Evolutionary conservation across 2,113 vertebrate genomes (phyloP).

Genomic region (Callipepla squamata): DNA sequence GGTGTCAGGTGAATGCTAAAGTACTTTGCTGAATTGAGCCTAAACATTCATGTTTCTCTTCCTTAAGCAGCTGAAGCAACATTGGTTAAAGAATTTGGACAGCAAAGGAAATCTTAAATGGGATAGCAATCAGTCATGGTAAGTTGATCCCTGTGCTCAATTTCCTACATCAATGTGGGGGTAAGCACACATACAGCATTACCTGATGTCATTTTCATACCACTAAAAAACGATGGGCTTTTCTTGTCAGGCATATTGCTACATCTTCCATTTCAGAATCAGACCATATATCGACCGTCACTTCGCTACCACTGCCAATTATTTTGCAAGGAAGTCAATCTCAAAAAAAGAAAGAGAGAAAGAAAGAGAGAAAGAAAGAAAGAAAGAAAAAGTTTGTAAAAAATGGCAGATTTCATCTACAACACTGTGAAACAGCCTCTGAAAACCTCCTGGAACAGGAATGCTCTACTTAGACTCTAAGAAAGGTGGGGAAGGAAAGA

Average conservation of each 20-base stretch:
- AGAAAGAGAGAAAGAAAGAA: background rate
- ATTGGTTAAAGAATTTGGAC: constrained; percentile 6
- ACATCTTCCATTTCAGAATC: background rate
- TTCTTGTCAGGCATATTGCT: background rate
- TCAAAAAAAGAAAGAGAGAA: background rate
- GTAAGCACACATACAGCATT: background rate
- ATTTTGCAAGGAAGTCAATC: background rate
- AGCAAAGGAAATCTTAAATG: constrained; percentile 31
- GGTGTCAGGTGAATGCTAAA: background rate
- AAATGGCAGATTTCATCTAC: background rate
- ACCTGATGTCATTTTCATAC: background rate
- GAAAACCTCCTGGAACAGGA: background rate
- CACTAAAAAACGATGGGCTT: background rate
- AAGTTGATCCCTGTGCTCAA: background rate
- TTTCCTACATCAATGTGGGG: background rate
- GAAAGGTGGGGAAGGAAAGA: background rate
- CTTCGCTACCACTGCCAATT: background rate
- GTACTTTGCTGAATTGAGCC: background rate
- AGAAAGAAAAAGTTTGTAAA: background rate
- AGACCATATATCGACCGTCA: accelerated
- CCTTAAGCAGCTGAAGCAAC: background rate
- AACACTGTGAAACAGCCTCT: background rate
- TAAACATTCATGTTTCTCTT: background rate
- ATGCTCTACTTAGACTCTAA: background rate
- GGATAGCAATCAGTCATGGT: background rate